Base-by-base conservation (phyloP, 2,113 vertebrate genomes). In the Prinia subflava region DNA sequence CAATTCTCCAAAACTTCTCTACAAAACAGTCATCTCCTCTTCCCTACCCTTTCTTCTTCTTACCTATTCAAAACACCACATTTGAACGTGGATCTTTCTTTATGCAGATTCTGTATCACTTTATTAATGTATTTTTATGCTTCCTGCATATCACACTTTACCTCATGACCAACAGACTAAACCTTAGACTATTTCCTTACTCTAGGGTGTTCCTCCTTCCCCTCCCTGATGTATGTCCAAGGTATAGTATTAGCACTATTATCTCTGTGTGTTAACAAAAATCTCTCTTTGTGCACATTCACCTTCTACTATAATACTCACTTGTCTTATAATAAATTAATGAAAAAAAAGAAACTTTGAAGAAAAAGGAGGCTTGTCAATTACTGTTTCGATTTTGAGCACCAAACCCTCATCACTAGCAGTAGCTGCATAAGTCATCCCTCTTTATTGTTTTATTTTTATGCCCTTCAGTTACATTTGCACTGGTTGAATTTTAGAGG, bases 401-500 rank as follows among this genome's bases (percentile, higher is more conserved):
- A 83, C 28, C 59, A 83, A 79, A 83, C n/a, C 39, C 25, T 44
- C 27, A 76, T 53, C 47, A 41, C 49, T 59, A 42, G 19, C 62
- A 76, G 67, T 13, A 57, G 89, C 35, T 59, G 31, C 57, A 83
- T 80, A 88, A 84, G 50, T 60, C 20, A 75, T 37, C 44, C 15
- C 22, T 89, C 55, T 37, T 71, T 60, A 49, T 83, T 92, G 57
- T 84, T 88, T 81, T 95, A 42, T 77, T 87, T 78, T 94, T 94
- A 76, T 53, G 74, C 76, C 78, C 44, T 90, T 94, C 86, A 30
- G 28, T 85, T 70, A 62, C 92, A 90, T 89, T 90, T 92, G 53
- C 69, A 70, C 82, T 89, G 69, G 76, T 44, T 83, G 85, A 83
- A 60, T 94, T 97, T 96, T 96, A 82, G 90, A 98, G 95, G 96